Base-by-base conservation (phyloP, 2,797 vertebrate genomes). In the Alfaro cultratus region DNA sequence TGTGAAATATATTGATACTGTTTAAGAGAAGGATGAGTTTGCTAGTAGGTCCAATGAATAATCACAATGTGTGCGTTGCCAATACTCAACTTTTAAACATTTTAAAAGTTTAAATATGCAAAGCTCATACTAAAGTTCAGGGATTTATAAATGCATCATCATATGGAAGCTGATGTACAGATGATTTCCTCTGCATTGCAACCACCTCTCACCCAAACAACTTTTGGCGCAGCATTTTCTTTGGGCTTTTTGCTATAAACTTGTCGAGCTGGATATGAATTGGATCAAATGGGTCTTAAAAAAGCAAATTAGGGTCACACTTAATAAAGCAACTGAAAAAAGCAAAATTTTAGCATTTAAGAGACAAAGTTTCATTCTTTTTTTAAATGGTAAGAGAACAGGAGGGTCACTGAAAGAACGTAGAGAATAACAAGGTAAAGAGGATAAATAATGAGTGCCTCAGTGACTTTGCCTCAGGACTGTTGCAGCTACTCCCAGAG, bases 401-500 rank as follows among this genome's bases (percentile, higher is more conserved):
- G 18, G 16, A 23, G 29, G 80, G 10, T 26, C 68, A 29, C 45
- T 77, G 23, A 12, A 64, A 74, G 34, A 43, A 75, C 70, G 23
- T 43, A 36, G n/a, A 64, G 29, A 70, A 39, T 49, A 13, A 7
- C 71, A 67, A 81, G n/a, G n/a, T 68, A 80, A 67, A 4, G 57
- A 77, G 68, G 75, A 39, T 36, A 51, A 71, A 85, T 83, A 75
- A 85, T 82, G 75, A 86, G 76, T 73, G 62, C 47, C 62, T 73
- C 77, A 68, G 62, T 76, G 81, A 75, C 46, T 80, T 89, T 87
- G 83, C 81, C 85, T 49, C 74, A 80, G 86, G 83, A 77, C 53
- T 81, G 70, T 83, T 45, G 57, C 86, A 80, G 81, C 74, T 41
- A n/a, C 36, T 90, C 91, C 80, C 85, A 36, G 73, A 80, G 85